Evolutionary conservation across 1,140 invertebrate species (phyloP), one percentile per base, ranked within the genome.

Genomic region (Zaprionus taronus): DNA sequence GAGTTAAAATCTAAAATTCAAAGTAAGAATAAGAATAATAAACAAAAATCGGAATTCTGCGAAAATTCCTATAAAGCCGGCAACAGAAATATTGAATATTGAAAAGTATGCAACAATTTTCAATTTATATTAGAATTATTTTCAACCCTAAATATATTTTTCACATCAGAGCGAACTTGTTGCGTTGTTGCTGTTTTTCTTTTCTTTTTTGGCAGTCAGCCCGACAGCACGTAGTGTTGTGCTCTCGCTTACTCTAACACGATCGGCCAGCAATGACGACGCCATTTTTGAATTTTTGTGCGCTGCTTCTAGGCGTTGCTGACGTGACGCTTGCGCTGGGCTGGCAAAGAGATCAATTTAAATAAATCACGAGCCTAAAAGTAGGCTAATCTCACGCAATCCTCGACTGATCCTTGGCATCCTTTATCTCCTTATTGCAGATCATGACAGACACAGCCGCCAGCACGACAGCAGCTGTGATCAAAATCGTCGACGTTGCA

Each of bases 281-380:
- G 90, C 89, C 89, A 91, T 83, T 83, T 80, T 81, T 64, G 9
- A 58, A 58, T 78, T 55, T 67, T 56, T 44, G 53, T 80, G 77
- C 81, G 77, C 83, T 80, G 81, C 82, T 91, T 91, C 81, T 91
- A 91, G 89, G 89, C 89, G 89, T 91, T 91, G 89, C 80, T 91
- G 89, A 91, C 73, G 73, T 75, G 72, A 75, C 89, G 89, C 80
- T 74, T 51, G 47, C 47, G 47, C 47, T 51, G 47, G 20, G 41
- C 44, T 78, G 84, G 70, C 87, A 80, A 80, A 81, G 72, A 53
- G 56, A 58, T 72, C 72, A 58, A 70, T 80, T 79, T 79, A 41
- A 73, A 61, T 89, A 78, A 72, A 72, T 74, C 70, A 83, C 73
- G 77, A 76, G 87, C 87, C 87, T 77, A 79, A 91, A 91, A 91